Conservation (phyloP, 2,888 invertebrate species). For the Onchidella celtica region DNA sequence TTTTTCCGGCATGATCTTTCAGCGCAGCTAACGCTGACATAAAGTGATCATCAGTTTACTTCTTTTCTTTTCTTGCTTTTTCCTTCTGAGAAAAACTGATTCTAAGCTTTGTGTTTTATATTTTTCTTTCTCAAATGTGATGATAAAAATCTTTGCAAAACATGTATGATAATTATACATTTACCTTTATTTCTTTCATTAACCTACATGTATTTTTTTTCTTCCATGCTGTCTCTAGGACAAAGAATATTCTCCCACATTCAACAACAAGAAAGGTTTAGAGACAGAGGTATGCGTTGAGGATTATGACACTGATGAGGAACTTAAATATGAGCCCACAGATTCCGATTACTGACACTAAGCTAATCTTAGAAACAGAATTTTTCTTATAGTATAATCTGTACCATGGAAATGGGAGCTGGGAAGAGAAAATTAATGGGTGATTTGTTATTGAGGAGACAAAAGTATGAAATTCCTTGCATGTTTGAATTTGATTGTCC, state of each 20-base stretch:
- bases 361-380: background rate
- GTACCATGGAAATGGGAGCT: no score
- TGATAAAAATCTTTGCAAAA: background rate
- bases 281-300: slow-evolving; percentile 10
- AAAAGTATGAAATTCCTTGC: no score
- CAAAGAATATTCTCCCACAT: background rate
- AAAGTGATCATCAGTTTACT: no score
- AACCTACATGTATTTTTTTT: background rate
- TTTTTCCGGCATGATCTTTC: no score
- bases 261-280: background rate
- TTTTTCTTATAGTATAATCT: background rate
- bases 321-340: slow-evolving; percentile 22
- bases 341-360: slow-evolving; percentile 15
- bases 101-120: no score
- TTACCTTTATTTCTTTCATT: background rate
- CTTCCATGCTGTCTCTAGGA: background rate
- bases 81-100: no score
- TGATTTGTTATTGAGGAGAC: no score
- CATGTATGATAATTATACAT: background rate
- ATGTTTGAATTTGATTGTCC: no score
- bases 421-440: no score
- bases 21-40: no score
- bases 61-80: no score
- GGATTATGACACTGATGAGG: slow-evolving; percentile 18
- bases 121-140: background rate